Percentiles rank a stretch among this genome's conserved stretches.
phyloP scores from a whole-genome alignment of 1,140 invertebrate species.

The Leptinotarsa defecta region DNA sequence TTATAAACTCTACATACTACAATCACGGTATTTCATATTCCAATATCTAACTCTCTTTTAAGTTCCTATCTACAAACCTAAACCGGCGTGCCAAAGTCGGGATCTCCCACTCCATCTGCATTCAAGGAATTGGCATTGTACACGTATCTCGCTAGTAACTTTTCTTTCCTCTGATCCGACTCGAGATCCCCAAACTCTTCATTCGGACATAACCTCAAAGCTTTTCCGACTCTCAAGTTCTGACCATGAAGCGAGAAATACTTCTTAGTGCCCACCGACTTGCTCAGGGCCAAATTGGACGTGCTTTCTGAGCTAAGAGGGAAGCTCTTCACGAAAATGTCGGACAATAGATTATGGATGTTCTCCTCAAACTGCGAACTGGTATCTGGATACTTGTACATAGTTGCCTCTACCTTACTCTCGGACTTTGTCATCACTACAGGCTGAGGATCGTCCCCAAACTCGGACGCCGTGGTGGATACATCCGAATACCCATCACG shows the following conservation, averaged over 20 bases:
- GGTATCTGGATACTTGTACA: constrained; percentile 44
- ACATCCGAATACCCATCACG: constrained; percentile 55
- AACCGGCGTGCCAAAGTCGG: constrained; percentile 66
- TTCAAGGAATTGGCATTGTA: constrained; percentile 54
- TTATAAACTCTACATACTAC: constrained; percentile 21
- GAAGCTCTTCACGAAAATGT: constrained; percentile 53
- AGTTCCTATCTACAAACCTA: constrained; percentile 47
- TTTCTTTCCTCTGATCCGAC: constrained; percentile 52
- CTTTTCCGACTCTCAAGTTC: constrained; percentile 53
- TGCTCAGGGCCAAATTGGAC: constrained; percentile 36
- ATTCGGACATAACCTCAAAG: constrained; percentile 53
- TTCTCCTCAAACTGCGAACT: constrained; percentile 55
- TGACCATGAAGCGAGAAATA: constrained; percentile 50
- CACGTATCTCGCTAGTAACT: constrained; percentile 55
- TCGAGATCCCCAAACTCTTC: constrained; percentile 44
- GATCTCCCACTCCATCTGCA: constrained; percentile 62
- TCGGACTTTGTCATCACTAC: not conserved
- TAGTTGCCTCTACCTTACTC: constrained; percentile 22
- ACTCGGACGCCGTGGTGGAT: constrained; percentile 53
- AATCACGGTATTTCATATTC: constrained; percentile 20
- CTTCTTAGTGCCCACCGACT: constrained; percentile 48
- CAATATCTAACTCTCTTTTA: constrained; percentile 19
- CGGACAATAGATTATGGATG: constrained; percentile 53
- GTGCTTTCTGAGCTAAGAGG: constrained; percentile 31
- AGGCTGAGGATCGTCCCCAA: constrained; percentile 43